Evolutionary conservation across 2,113 vertebrate species (phyloP), one percentile per base, ranked within the genome.

Genomic region (Lamprologus callipterus): DNA sequence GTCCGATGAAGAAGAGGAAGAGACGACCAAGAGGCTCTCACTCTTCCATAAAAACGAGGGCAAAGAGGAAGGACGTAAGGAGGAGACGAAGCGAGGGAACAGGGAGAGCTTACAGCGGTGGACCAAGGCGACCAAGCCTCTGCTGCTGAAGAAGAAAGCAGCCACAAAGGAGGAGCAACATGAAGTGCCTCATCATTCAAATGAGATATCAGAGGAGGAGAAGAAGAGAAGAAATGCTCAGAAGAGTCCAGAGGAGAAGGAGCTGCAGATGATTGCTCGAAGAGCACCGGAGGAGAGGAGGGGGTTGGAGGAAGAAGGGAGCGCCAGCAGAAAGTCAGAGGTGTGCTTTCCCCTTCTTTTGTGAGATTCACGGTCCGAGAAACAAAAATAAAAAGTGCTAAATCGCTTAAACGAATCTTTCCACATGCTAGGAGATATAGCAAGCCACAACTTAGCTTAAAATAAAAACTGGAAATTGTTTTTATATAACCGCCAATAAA

Each of bases 251-350:
- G 96, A 96, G 92, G 95, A 95, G 88, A 94, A 94, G 88, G 95
- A 95, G 87, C 96, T 97, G 86, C 97, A 96, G 3, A 95, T 97
- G 84, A 96, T 95, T 60, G 95, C 94, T 23, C 92, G 88, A 19
- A 73, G 95, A 21, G 82, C 94, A 51, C 96, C 95, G 0, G 97
- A 98, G 92, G 97, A 98, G 86, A 97, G 93, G 91, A 97, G 93
- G 49, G 97, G 95, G 8, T 95, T 97, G 33, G 98, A 98, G n/a
- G 98, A 99, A 84, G 98, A 99, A 90, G 99, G 98, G 87, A 99
- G 99, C 0, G 97, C 97, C 90, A 97, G 95, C 91, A 96, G 97
- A 86, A 99, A 97, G 91, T 94, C 96, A 0, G 98, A 98, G 97
- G 98, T 99, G 90, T 65, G 96, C 95, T 45, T 5, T 60, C 19